Evolutionary conservation across 2,888 invertebrate genomes (phyloP), one percentile per base, ranked within the genome.

Genomic region (Bombylius discolor): DNA sequence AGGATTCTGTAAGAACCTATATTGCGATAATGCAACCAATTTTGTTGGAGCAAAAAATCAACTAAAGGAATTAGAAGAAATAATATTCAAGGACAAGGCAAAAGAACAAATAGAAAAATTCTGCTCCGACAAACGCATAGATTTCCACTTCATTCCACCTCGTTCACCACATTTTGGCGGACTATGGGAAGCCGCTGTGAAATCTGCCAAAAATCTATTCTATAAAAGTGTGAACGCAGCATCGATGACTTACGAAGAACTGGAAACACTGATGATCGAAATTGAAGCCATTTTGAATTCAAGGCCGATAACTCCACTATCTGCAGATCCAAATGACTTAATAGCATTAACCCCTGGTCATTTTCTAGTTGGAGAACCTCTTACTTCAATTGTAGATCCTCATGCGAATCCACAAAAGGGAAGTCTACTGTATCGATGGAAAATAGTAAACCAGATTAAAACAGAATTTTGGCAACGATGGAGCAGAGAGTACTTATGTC

Each of bases 121-220:
- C 23, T 23, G 23, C 23, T 23, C 23, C 3, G 23, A 23, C 1
- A 23, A 23, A 23, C 23, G 23, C 23, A 23, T 23, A 23, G 23
- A 23, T 3, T 23, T 23, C 23, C 23, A 36, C 9, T 36, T 36
- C 9, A 36, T 36, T 8, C 49, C 49, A 8, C 49, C 49, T 5
- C 11, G 49, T 5, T 32, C 49, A 12, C 36, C 49, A 12, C 49
- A 61, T 52, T 61, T 62, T 32, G 58, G 62, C 14, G 62, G 62
- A 11, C 44, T 61, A 5, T 59, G 56, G 56, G 60, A 58, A 48
- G 56, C 60, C 5, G 58, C 56, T 1, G 56, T 62, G 3, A 61
- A 62, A 47, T 56, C 56, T 11, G 51, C 52, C 1, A 49, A 49
- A 34, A 5, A 31, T 13, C 36, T 11, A 7, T n/a, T 49, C 13